Conservation (phyloP, 2,888 invertebrate genomes). For the Sphaeridia pumilis region DNA sequence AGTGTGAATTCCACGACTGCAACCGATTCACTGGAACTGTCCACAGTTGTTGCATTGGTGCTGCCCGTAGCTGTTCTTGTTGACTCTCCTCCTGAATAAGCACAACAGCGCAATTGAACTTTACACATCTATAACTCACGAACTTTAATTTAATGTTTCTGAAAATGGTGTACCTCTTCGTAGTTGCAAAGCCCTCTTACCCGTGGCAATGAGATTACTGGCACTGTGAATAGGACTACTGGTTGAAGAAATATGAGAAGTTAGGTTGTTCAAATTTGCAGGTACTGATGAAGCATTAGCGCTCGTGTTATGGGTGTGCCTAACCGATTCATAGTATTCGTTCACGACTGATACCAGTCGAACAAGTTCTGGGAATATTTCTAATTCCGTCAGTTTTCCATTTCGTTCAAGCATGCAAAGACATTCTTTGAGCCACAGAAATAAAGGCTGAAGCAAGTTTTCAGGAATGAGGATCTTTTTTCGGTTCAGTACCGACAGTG, state of each 20-base stretch:
- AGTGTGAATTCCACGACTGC: constrained; percentile 59
- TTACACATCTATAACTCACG: too few species aligned
- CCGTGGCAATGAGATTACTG: constrained; percentile 27
- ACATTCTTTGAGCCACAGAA: constrained; percentile 31
- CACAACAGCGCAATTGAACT: too few species aligned
- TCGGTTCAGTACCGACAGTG: constrained; percentile 21
- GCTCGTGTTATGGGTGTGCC: constrained; percentile 1
- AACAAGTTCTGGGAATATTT: constrained; percentile 31
- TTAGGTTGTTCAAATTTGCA: too few species aligned
- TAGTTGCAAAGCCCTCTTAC: constrained; percentile 23
- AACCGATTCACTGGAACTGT: constrained; percentile 6
- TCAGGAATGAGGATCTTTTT: constrained; percentile 33
- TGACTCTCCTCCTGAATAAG: too few species aligned
- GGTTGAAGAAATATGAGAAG: constrained; percentile 10
- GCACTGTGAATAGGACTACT: constrained; percentile 28
- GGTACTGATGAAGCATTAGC: constrained; percentile 1
- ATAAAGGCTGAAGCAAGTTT: constrained; percentile 30
- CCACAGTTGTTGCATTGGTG: too few species aligned
- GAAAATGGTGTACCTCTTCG: too few species aligned
- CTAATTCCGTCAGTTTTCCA: constrained; percentile 29
- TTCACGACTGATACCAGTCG: constrained; percentile 24
- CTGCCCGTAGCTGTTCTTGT: too few species aligned
- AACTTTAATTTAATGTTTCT: too few species aligned
- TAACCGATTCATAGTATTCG: constrained; percentile 17
- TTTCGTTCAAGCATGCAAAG: constrained; percentile 32